Conservation (phyloP, 2,113 vertebrate genomes). For the Pipa parva region DNA sequence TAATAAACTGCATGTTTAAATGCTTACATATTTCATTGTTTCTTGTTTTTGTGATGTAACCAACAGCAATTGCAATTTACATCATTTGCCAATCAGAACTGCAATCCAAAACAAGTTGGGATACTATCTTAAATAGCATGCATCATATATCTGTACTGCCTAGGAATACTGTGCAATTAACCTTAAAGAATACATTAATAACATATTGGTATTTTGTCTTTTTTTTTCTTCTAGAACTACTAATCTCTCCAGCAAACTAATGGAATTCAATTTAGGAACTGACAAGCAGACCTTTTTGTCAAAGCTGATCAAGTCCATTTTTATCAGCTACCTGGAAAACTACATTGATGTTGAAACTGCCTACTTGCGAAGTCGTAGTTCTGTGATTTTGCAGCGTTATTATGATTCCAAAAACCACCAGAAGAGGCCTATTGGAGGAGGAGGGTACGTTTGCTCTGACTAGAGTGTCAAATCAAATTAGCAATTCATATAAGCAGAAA, state of each 20-base stretch:
- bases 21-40: too few species aligned
- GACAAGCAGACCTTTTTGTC: slow-evolving; percentile 98
- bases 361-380: slow-evolving; percentile 88
- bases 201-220: not conserved
- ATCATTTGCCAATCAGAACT: too few species aligned
- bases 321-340: slow-evolving; percentile 94
- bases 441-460: slow-evolving; percentile 71
- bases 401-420: slow-evolving; percentile 99
- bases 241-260: slow-evolving; percentile 84
- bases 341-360: slow-evolving; percentile 95
- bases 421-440: slow-evolving; percentile 86
- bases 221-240: slow-evolving; percentile 74
- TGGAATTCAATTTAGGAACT: slow-evolving; percentile 96
- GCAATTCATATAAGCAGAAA: too few species aligned
- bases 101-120: too few species aligned
- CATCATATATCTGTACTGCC: too few species aligned
- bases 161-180: too few species aligned
- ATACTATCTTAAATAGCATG: too few species aligned
- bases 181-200: too few species aligned
- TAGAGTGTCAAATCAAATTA: too few species aligned
- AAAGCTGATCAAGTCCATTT: slow-evolving; percentile 98
- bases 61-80: too few species aligned
- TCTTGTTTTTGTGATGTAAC: too few species aligned
- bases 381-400: slow-evolving; percentile 90
- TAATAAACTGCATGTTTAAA: too few species aligned